Conservation (phyloP, 2,113 vertebrate species). For the Ranitomeya imitator region DNA sequence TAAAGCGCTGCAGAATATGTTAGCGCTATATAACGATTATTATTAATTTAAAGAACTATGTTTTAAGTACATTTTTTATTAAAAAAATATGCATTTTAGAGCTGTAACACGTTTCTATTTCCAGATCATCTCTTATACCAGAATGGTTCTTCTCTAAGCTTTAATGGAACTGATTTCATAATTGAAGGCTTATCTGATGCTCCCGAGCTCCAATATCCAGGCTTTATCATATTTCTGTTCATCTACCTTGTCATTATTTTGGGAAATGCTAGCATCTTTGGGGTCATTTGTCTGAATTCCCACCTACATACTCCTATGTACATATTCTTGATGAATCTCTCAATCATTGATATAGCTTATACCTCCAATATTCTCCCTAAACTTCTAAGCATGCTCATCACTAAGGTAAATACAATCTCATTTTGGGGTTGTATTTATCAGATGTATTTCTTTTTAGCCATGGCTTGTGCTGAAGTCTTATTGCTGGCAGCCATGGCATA, state of each 20-base stretch:
- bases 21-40: too few species aligned
- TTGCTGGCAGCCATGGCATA: conserved; percentile 21
- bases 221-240: neutral
- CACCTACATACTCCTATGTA: conserved; percentile 46
- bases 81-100: neutral
- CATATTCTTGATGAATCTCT: conserved; percentile 26
- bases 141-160: neutral
- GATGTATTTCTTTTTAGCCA: conserved; percentile 21
- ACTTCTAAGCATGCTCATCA: neutral
- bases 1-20: too few species aligned
- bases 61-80: too few species aligned
- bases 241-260: conserved; percentile 6
- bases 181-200: conserved; percentile 8
- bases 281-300: neutral
- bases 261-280: conserved; percentile 9
- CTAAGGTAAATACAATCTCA: conserved; percentile 13
- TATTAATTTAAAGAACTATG: too few species aligned
- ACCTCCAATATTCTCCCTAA: neutral
- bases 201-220: neutral
- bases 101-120: neutral
- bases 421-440: conserved; percentile 19
- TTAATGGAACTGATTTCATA: neutral
- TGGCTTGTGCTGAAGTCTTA: neutral
- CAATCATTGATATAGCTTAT: neutral
- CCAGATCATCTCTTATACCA: neutral